Evolutionary conservation across 23 tunicate genomes (phyloP).

Genomic region (Trididemnum miniatum): DNA sequence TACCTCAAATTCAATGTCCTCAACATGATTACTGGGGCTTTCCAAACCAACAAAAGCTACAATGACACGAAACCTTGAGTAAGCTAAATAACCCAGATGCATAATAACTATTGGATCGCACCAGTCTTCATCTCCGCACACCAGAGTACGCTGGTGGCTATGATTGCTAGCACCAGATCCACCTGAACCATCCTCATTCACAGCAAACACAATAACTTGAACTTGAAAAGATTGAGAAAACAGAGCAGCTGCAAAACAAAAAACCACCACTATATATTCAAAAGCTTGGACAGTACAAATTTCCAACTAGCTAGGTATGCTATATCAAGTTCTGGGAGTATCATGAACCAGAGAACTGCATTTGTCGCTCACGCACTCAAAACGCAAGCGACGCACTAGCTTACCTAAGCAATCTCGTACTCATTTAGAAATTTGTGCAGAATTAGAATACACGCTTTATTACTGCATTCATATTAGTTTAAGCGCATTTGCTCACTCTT

Average conservation of each 20-base stretch:
- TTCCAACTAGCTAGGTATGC: too few species aligned
- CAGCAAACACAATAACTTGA: conserved; percentile 51
- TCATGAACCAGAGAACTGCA: too few species aligned
- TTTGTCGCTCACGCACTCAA: too few species aligned
- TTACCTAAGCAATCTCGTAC: too few species aligned
- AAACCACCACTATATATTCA: too few species aligned
- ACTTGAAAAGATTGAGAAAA: conserved; percentile 42
- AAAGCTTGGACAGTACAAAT: too few species aligned
- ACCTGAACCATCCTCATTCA: conserved; percentile 76
- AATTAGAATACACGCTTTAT: too few species aligned
- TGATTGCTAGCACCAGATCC: conserved; percentile 49
- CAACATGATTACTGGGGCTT: conserved; percentile 45
- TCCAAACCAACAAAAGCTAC: conserved; percentile 54
- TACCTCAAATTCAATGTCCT: conserved; percentile 72
- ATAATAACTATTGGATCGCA: conserved; percentile 87
- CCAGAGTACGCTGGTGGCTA: conserved; percentile 38
- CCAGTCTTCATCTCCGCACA: conserved; percentile 40
- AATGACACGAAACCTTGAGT: conserved; percentile 46
- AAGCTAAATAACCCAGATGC: conserved; percentile 75
- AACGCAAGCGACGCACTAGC: too few species aligned
- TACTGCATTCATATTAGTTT: too few species aligned
- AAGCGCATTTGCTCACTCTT: too few species aligned
- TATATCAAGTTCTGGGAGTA: too few species aligned
- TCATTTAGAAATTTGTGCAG: too few species aligned
- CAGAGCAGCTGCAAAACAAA: conserved; percentile 48